These are phyloP conservation scores for Phthorimaea operculella DNA, from an alignment of 1,140 invertebrate genomes.

Conservation along the genomic window DNA sequence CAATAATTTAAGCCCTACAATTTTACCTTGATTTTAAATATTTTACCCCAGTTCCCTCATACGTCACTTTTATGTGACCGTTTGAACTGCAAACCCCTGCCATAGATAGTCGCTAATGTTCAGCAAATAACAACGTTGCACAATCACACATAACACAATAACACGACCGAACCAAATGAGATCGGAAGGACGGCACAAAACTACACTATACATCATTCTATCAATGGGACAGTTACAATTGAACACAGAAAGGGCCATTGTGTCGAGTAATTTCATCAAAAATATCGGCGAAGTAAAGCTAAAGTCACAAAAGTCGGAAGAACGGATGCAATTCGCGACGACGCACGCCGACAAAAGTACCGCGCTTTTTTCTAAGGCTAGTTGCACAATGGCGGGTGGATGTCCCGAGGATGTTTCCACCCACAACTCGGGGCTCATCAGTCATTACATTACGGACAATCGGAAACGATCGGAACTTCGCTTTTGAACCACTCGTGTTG, in stretches of 20 bases:
- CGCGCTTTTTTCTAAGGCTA: constrained; percentile 53
- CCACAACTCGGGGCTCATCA: constrained; percentile 59
- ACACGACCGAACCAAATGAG: constrained; percentile 36
- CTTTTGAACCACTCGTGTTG: constrained; percentile 49
- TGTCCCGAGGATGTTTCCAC: constrained; percentile 58
- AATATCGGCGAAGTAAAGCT: constrained; percentile 53
- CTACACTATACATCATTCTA: constrained; percentile 51
- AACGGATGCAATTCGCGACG: constrained; percentile 65
- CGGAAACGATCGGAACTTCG: constrained; percentile 59
- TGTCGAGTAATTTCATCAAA: constrained; percentile 65
- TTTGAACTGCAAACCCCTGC: constrained; percentile 6
- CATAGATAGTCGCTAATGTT: constrained; percentile 25
- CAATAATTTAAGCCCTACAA: too few species aligned
- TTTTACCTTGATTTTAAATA: too few species aligned
- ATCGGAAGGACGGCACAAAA: constrained; percentile 46
- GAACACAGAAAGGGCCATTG: constrained; percentile 59
- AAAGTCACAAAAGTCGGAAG: constrained; percentile 62
- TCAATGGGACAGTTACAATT: constrained; percentile 61
- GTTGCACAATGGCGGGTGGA: constrained; percentile 18
- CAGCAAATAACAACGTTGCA: constrained; percentile 25
- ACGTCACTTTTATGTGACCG: constrained; percentile 1
- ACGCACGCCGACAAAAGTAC: constrained; percentile 48
- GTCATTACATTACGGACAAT: constrained; percentile 39
- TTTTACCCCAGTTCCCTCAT: too few species aligned
- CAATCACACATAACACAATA: constrained; percentile 31